phyloP scores from a whole-genome alignment of 1,140 invertebrate genomes.

The Pemphigus obesinymphae region DNA sequence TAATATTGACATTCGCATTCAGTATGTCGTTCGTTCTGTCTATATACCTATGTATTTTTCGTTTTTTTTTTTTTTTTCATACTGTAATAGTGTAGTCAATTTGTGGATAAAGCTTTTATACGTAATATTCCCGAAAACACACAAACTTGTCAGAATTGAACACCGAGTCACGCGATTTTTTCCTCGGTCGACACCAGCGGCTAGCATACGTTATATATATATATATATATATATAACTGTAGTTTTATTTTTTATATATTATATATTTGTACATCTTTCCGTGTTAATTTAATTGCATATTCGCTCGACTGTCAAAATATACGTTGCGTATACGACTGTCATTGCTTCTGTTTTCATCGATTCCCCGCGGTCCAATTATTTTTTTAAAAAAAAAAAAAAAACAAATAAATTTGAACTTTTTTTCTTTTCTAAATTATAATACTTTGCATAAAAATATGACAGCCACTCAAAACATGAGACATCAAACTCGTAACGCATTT shows the following conservation, averaged over 20 bases:
- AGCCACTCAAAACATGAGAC: neutral
- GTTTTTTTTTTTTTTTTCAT: neutral
- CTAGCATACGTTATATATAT: neutral
- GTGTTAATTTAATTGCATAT: conserved; percentile 19
- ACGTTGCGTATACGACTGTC: neutral
- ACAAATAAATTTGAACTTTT: too few relatives aligned
- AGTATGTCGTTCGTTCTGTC: neutral
- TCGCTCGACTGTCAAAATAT: neutral
- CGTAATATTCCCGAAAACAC: neutral
- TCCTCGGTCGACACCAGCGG: neutral
- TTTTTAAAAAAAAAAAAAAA: too few relatives aligned
- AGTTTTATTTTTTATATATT: too few relatives aligned
- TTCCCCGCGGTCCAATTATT: neutral
- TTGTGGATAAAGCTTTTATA: neutral
- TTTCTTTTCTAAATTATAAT: too few relatives aligned
- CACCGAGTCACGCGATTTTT: neutral
- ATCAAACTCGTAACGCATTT: too few relatives aligned
- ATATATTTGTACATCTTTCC: too few relatives aligned
- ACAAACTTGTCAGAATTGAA: neutral
- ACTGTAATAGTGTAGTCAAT: neutral
- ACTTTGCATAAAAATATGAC: too few relatives aligned
- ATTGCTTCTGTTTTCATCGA: neutral
- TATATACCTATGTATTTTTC: neutral
- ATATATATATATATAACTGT: too few relatives aligned
- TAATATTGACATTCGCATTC: neutral